Evolutionary conservation across 2,797 vertebrate species (phyloP).

Genomic region (Aulostomus chinensis): DNA sequence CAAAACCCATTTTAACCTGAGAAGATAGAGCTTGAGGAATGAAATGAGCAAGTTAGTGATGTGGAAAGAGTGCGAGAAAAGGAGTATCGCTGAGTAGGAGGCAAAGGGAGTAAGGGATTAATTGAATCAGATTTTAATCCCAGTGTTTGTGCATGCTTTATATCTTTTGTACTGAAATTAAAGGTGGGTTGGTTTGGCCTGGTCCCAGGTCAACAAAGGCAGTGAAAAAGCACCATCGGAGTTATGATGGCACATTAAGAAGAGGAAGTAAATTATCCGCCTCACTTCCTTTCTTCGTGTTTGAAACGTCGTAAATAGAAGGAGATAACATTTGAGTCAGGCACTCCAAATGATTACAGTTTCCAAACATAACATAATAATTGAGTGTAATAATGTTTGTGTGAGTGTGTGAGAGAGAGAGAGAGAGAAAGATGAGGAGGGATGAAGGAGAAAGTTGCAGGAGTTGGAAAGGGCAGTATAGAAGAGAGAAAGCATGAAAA

Average conservation of each 20-base stretch:
- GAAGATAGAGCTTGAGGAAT: conserved; percentile 54
- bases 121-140: conserved; percentile 71
- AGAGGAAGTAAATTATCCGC: conserved; percentile 34
- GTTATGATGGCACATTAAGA: conserved; percentile 13
- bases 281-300: conserved; percentile 20
- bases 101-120: conserved; percentile 64
- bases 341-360: conserved; percentile 37
- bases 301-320: conserved; percentile 24
- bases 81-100: conserved; percentile 54
- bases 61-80: conserved; percentile 64
- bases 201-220: conserved; percentile 34
- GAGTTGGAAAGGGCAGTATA: conserved; percentile 47
- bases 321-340: conserved; percentile 41
- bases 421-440: background rate
- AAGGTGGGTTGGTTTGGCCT: conserved; percentile 11
- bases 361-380: too few relatives aligned
- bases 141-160: conserved; percentile 44
- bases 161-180: conserved; percentile 26
- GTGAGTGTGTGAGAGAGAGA: conserved; percentile 10
- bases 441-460: conserved; percentile 23
- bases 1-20: conserved; percentile 55
- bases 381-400: conserved; percentile 29
- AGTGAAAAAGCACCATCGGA: conserved; percentile 14
- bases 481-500: conserved; percentile 23
- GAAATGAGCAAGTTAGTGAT: conserved; percentile 68